phyloP scores from a whole-genome alignment of 2,113 vertebrate genomes.

The Tretioscincus oriximinensis region DNA sequence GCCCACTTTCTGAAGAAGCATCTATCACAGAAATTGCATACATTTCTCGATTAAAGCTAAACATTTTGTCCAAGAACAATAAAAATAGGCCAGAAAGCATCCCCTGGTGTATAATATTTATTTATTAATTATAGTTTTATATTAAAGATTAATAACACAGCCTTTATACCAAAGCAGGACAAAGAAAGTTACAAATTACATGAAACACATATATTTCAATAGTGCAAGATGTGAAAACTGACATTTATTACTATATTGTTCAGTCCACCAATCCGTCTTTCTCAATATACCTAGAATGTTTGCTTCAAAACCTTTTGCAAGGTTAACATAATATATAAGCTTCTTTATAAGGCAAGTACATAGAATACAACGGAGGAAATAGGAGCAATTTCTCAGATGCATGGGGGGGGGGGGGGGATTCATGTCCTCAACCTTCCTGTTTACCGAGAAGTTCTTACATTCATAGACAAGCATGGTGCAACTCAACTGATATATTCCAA shows the following conservation, averaged over 20 bases:
- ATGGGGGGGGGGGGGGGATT: no score
- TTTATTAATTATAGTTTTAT: slow-evolving; percentile 7
- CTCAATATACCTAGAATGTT: neutral
- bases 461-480: neutral
- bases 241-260: neutral
- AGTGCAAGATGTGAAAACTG: neutral
- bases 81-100: slow-evolving; percentile 54
- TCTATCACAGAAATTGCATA: slow-evolving; percentile 33
- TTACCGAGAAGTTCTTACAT: no score
- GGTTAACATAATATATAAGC: neutral
- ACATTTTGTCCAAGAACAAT: slow-evolving; percentile 49
- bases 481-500: neutral
- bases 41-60: slow-evolving; percentile 54
- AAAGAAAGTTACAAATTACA: neutral
- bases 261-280: neutral
- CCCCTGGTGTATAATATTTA: neutral
- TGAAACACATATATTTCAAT: neutral
- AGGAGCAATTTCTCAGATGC: no score
- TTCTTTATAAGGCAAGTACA: neutral
- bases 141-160: neutral
- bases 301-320: neutral
- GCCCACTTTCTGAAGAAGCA: neutral
- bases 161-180: neutral
- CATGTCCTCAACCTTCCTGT: no score
- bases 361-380: neutral